A percentile compares a stretch with the other conserved stretches of the same genome.
Evolutionary conservation across 2,888 invertebrate species (phyloP).

Genomic region (Cantharis nigra): DNA sequence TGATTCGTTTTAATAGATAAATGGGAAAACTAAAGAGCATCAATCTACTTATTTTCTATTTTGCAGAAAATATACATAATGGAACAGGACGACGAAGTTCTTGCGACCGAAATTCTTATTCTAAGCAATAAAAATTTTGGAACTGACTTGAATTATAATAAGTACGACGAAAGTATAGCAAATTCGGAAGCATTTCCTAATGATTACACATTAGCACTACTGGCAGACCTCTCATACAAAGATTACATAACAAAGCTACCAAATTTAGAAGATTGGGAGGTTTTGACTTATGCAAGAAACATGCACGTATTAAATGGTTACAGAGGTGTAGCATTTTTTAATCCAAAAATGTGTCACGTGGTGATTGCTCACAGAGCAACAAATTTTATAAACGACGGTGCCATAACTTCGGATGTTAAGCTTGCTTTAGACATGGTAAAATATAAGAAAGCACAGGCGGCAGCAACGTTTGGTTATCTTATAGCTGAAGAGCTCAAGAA

Average conservation of each 20-base stretch:
- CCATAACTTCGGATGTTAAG: background rate
- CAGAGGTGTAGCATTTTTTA: conserved; percentile 22
- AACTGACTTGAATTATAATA: background rate
- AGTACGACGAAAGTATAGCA: background rate
- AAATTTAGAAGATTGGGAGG: conserved; percentile 9
- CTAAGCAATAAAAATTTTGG: conserved; percentile 2
- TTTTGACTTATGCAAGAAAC: conserved; percentile 20
- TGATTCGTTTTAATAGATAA: too few species aligned
- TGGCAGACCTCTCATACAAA: conserved; percentile 7
- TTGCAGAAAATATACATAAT: background rate
- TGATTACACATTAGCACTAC: conserved; percentile 14
- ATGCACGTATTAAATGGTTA: conserved; percentile 8
- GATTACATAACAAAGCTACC: background rate
- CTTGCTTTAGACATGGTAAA: background rate
- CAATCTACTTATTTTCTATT: too few species aligned
- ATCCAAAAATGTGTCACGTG: conserved; percentile 14
- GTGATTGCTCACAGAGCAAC: conserved; percentile 27
- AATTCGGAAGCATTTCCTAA: conserved; percentile 7
- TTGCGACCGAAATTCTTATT: background rate
- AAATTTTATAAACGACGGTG: background rate
- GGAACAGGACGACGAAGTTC: background rate
- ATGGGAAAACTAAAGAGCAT: too few species aligned
- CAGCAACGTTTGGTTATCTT: conserved; percentile 16
- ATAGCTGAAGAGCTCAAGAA: conserved; percentile 3
- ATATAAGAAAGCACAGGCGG: conserved; percentile 15